Evolutionary conservation across 2,888 invertebrate species (phyloP).

Genomic region (Napeogenes inachia): DNA sequence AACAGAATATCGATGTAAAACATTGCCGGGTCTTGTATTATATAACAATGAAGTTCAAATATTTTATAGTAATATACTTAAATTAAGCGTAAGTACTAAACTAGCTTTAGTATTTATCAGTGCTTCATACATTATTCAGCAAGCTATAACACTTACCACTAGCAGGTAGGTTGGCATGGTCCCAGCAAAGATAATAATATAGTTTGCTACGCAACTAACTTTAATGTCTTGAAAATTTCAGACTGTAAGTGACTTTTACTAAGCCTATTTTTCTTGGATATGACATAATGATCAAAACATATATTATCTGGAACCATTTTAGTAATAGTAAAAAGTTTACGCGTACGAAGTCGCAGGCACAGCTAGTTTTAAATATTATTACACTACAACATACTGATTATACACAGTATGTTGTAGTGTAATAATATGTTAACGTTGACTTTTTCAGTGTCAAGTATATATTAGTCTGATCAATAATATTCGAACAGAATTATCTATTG

Average conservation of each 20-base stretch:
- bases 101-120: constrained; percentile 24
- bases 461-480: too few species aligned
- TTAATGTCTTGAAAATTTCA: constrained; percentile 22
- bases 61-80: neutral
- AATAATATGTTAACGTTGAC: too few species aligned
- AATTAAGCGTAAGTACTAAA: neutral
- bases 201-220: constrained; percentile 31
- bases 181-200: constrained; percentile 33
- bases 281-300: neutral
- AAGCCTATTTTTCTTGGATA: constrained; percentile 37
- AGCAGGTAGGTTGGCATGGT: constrained; percentile 30
- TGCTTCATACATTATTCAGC: constrained; percentile 34
- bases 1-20: too few species aligned
- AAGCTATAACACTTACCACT: constrained; percentile 32
- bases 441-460: too few species aligned
- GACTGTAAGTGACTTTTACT: constrained; percentile 15
- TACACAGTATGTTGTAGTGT: too few species aligned
- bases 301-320: neutral
- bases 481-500: too few species aligned
- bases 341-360: too few species aligned
- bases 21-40: too few species aligned
- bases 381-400: too few species aligned
- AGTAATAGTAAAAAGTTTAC: too few species aligned
- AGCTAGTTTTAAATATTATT: too few species aligned
- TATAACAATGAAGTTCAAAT: neutral